Conservation (phyloP, 1,140 invertebrate species). For the Thalassaphorura encarpata region DNA sequence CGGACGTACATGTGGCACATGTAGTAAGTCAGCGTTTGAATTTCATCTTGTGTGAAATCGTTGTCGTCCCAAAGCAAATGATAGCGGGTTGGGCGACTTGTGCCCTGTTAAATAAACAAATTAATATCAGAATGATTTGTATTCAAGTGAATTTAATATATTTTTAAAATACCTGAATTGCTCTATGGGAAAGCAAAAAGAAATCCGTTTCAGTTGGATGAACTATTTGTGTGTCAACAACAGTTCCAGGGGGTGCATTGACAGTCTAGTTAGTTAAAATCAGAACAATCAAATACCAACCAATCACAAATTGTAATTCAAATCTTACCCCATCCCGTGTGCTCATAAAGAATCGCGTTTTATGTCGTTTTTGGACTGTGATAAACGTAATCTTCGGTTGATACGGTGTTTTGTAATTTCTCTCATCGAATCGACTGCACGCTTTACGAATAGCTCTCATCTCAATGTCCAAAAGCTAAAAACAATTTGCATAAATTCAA, state of each 20-base stretch:
- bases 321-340: slow-evolving; percentile 73
- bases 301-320: slow-evolving; percentile 47
- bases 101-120: slow-evolving; percentile 57
- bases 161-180: slow-evolving; percentile 50
- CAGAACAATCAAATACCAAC: slow-evolving; percentile 28
- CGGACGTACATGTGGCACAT: slow-evolving; percentile 81
- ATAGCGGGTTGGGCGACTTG: slow-evolving; percentile 78
- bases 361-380: slow-evolving; percentile 44
- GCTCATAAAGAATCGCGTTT: slow-evolving; percentile 55
- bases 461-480: slow-evolving; percentile 42
- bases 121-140: slow-evolving; percentile 38
- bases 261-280: slow-evolving; percentile 47
- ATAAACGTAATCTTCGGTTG: slow-evolving; percentile 44
- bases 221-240: slow-evolving; percentile 70
- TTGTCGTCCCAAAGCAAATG: slow-evolving; percentile 70
- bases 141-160: not conserved
- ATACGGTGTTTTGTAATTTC: slow-evolving; percentile 52
- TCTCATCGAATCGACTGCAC: slow-evolving; percentile 48
- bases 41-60: slow-evolving; percentile 57
- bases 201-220: slow-evolving; percentile 75
- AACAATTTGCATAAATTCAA: not conserved
- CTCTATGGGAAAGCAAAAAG: slow-evolving; percentile 62
- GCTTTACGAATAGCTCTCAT: slow-evolving; percentile 55
- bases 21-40: slow-evolving; percentile 75
- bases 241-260: slow-evolving; percentile 75